phyloP scores from a whole-genome alignment of 1,140 invertebrate species.

The Proales similis region DNA sequence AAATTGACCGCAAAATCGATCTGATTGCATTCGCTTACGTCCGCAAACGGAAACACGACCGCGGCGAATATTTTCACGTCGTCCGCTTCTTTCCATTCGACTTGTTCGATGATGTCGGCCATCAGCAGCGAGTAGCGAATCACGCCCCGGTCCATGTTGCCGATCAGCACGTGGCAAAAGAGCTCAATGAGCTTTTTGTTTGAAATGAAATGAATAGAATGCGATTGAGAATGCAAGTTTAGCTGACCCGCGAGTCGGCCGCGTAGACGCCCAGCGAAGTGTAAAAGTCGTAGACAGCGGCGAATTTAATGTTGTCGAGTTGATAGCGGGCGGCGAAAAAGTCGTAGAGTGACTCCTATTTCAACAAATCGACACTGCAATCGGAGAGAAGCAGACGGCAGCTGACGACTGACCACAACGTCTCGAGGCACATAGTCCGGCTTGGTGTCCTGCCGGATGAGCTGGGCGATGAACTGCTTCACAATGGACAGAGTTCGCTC shows the following conservation, averaged over 20 bases:
- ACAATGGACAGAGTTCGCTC: conserved; percentile 19
- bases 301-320: conserved; percentile 26
- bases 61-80: conserved; percentile 36
- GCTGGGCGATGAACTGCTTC: conserved; percentile 28
- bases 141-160: conserved; percentile 32
- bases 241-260: conserved; percentile 6
- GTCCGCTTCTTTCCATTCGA: conserved; percentile 32
- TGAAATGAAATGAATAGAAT: not conserved
- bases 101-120: conserved; percentile 25
- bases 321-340: conserved; percentile 24
- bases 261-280: conserved; percentile 25
- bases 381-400: not conserved
- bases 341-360: conserved; percentile 30
- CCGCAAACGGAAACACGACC: conserved; percentile 23
- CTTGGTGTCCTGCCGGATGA: conserved; percentile 9
- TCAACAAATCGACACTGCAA: not conserved
- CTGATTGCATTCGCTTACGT: not conserved
- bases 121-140: conserved; percentile 15
- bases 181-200: conserved; percentile 23
- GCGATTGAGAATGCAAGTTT: not conserved
- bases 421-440: not conserved
- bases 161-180: conserved; percentile 24
- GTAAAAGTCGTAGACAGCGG: conserved; percentile 17
- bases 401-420: conserved; percentile 9
- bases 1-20: not conserved